A percentile compares a stretch with the other conserved stretches of the same genome.
Conservation (phyloP, 1,140 invertebrate species). For the Scylla paramamosain region DNA sequence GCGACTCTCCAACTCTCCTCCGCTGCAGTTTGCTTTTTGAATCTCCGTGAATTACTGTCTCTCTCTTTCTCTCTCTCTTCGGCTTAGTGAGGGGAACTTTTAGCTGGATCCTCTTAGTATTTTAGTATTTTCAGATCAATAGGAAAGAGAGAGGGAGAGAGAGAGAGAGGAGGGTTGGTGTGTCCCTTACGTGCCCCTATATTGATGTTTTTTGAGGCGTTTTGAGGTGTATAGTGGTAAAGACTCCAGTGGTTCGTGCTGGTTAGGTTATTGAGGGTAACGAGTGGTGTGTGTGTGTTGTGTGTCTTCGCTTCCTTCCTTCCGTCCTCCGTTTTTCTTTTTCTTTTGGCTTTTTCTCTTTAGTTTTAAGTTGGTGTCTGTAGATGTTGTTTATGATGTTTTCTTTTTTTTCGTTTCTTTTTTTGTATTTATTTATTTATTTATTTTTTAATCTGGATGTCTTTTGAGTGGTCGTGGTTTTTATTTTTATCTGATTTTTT, state of each 20-base stretch:
- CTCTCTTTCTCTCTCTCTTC: no score
- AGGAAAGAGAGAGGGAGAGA: no score
- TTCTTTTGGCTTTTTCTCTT: background rate
- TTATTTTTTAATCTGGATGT: background rate
- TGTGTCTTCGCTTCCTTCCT: background rate
- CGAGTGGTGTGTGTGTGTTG: background rate
- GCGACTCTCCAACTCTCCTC: no score
- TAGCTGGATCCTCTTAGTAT: no score
- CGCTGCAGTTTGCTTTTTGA: background rate
- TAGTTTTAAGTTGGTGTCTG: background rate
- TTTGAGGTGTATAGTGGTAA: no score
- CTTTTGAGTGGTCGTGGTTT: background rate
- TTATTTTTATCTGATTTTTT: background rate
- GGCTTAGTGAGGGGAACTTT: no score
- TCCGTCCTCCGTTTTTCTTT: background rate
- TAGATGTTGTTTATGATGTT: background rate
- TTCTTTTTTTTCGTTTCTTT: background rate
- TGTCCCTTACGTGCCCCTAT: no score
- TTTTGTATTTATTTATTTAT: background rate
- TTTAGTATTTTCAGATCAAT: no score
- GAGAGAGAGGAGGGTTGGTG: background rate
- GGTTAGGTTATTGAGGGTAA: background rate
- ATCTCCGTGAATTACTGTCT: no score
- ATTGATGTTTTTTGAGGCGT: no score
- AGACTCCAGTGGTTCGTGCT: background rate